Evolutionary conservation across 1,140 invertebrate genomes (phyloP).

Genomic region (Kradibia gibbosae): DNA sequence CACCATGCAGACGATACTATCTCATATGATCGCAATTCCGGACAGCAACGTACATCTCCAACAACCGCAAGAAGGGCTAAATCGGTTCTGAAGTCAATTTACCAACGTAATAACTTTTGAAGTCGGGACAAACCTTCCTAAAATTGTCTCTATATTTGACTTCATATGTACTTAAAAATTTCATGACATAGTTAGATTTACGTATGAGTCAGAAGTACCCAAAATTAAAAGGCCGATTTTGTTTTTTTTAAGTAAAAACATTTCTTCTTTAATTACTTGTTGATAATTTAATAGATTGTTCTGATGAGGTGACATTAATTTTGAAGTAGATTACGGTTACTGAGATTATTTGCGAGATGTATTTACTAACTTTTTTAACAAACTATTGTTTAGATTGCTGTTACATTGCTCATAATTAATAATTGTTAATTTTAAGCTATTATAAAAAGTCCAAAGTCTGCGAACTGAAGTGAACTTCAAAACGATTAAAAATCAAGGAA

Average conservation of each 20-base stretch:
- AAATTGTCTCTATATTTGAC: neutral
- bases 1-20: slow-evolving; percentile 3
- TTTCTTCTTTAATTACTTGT: neutral
- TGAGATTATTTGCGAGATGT: too few species aligned
- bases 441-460: too few species aligned
- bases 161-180: neutral
- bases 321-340: too few species aligned
- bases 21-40: slow-evolving; percentile 6
- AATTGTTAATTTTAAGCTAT: too few species aligned
- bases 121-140: neutral
- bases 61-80: neutral
- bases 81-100: neutral
- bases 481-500: too few species aligned
- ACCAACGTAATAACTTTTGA: neutral
- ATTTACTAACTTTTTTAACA: too few species aligned
- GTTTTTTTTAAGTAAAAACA: neutral
- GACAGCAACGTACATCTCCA: neutral
- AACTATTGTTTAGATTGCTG: too few species aligned
- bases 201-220: neutral
- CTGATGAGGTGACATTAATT: too few species aligned
- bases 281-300: too few species aligned
- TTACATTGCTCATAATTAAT: too few species aligned
- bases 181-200: neutral
- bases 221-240: neutral
- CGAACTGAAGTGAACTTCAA: too few species aligned